phyloP scores from a whole-genome alignment of 2,797 vertebrate species.

The Microhierax caerulescens region DNA sequence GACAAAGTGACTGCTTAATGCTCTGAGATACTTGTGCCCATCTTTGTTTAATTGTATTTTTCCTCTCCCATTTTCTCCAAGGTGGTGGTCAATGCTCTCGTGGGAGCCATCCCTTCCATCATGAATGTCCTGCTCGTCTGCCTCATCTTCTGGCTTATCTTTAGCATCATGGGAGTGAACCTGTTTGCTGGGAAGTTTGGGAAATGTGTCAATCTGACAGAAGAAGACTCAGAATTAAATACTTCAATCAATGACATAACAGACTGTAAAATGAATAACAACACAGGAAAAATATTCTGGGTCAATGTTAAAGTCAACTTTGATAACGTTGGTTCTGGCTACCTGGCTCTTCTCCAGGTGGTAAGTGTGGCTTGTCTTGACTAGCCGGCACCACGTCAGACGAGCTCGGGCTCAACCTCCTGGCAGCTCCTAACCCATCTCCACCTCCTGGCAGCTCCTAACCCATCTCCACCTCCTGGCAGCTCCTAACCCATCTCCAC shows the following conservation, averaged over 20 bases:
- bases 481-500: too few species aligned
- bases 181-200: slow-evolving; percentile 93
- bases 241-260: slow-evolving; percentile 72
- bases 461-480: background rate
- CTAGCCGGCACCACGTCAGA: background rate
- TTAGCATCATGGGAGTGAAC: slow-evolving; percentile 95
- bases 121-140: slow-evolving; percentile 95
- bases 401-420: background rate
- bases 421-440: background rate
- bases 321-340: slow-evolving; percentile 93
- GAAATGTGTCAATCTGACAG: slow-evolving; percentile 87
- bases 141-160: slow-evolving; percentile 96
- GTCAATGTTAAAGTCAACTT: slow-evolving; percentile 95
- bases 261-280: slow-evolving; percentile 81
- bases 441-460: too few species aligned
- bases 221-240: slow-evolving; percentile 42
- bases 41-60: background rate
- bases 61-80: slow-evolving; percentile 46
- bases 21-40: background rate
- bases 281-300: slow-evolving; percentile 86
- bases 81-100: slow-evolving; percentile 95
- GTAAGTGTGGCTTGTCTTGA: slow-evolving; percentile 75
- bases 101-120: slow-evolving; percentile 93
- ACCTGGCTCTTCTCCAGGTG: slow-evolving; percentile 96
- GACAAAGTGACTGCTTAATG: background rate